Conservation (phyloP, 2,113 vertebrate genomes). For the Austrofundulus limnaeus region DNA sequence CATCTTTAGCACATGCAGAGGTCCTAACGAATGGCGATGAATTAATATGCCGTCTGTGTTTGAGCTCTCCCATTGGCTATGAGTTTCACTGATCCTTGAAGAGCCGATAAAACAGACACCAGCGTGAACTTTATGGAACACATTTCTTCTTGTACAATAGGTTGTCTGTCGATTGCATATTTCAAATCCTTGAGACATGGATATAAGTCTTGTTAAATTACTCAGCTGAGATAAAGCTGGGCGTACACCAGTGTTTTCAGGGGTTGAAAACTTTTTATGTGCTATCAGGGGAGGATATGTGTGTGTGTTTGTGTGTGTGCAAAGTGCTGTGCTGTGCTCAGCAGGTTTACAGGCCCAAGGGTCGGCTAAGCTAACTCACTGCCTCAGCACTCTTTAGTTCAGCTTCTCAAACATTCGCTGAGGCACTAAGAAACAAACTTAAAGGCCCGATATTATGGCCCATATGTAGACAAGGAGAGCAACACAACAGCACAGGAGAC, state of each 20-base stretch:
- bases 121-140: slow-evolving; percentile 74
- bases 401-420: slow-evolving; percentile 75
- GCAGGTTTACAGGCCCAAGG: slow-evolving; percentile 78
- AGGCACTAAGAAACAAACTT: slow-evolving; percentile 74
- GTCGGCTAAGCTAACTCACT: slow-evolving; percentile 77
- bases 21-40: slow-evolving; percentile 75
- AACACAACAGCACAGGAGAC: slow-evolving; percentile 60
- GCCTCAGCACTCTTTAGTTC: slow-evolving; percentile 77
- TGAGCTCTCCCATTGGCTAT: slow-evolving; percentile 67
- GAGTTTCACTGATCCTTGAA: slow-evolving; percentile 71
- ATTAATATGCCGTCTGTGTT: slow-evolving; percentile 78
- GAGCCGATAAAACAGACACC: slow-evolving; percentile 70
- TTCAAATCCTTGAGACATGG: slow-evolving; percentile 73
- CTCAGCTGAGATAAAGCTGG: slow-evolving; percentile 73
- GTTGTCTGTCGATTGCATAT: slow-evolving; percentile 74
- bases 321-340: slow-evolving; percentile 75
- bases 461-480: slow-evolving; percentile 67
- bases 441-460: slow-evolving; percentile 71
- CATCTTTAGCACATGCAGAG: slow-evolving; percentile 77
- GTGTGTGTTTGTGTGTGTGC: slow-evolving; percentile 39
- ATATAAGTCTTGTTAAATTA: slow-evolving; percentile 78
- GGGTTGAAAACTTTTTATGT: slow-evolving; percentile 78
- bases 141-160: slow-evolving; percentile 71
- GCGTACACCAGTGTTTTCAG: slow-evolving; percentile 70
- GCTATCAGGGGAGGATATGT: slow-evolving; percentile 60